Base-by-base conservation (phyloP, 2,888 invertebrate species). In the Calameuta filiformis region DNA sequence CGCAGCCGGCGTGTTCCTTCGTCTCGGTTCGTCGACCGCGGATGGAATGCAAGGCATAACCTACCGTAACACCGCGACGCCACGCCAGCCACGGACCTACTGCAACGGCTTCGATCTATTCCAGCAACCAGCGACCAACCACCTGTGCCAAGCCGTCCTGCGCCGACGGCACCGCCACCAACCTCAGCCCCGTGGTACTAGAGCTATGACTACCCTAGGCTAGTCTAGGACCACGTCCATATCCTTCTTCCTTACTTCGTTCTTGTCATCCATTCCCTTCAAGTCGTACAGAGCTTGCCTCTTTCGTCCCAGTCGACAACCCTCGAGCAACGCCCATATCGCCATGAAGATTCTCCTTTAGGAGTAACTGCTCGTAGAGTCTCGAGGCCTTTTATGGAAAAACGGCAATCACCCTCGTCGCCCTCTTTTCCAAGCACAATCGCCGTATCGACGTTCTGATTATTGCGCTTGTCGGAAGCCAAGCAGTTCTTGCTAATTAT, bases 41-140 rank as follows among this genome's bases (percentile, higher is more conserved):
- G 82, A 84, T 89, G 89, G 90, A 90, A 90, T 90, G 89, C 89
- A 85, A 89, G 87, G 89, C 89, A 90, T 90, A 90, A 90, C 90
- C 90, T 90, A 90, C 90, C 90, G 90, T 90, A 90, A 90, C 90
- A 89, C 85, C 86, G 85, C 85, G 87, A 85, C 86, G 80, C 82
- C 85, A 79, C 78, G 77, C 79, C 79, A 79, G 81, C 82, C 56
- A 82, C 78, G 79, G 80, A 81, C 37, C 37, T 37, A 37, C 56
- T 56, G 56, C 34, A 74, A 37, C 74, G 37, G 30, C 74, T 37
- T 37, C 74, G 74, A 74, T 35, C 74, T 74, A 74, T 74, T 34
- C 30, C 78, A 75, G 73, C 76, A 71, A 73, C 68, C 74, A 35
- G 30, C 74, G 31, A 35, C 71, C 71, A 33, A 71, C 71, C 31